phyloP scores from a whole-genome alignment of 2,797 vertebrate species.

The Semotilus atromaculatus region DNA sequence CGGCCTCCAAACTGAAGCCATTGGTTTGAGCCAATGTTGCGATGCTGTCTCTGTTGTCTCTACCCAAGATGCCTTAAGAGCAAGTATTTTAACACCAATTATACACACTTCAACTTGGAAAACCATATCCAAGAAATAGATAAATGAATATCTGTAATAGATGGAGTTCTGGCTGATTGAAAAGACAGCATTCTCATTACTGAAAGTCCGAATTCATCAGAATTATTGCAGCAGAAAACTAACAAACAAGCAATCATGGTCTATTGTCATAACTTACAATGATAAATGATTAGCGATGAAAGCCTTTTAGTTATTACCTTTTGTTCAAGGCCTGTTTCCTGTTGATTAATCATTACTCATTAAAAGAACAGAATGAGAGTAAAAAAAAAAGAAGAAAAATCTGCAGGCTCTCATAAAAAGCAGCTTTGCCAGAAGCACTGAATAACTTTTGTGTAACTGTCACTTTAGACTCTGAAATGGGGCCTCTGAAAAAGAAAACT shows the following conservation, averaged over 20 bases:
- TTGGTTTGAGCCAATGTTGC: background rate
- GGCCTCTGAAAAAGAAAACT: constrained; percentile 6
- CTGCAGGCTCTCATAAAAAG: constrained; percentile 23
- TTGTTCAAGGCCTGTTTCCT: constrained; percentile 28
- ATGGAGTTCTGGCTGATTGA: constrained; percentile 5
- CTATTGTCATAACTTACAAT: constrained; percentile 39
- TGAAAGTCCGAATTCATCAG: background rate
- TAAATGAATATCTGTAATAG: background rate
- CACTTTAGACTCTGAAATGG: constrained; percentile 13
- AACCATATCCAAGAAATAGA: background rate
- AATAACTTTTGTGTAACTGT: constrained; percentile 26
- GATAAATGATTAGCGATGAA: constrained; percentile 36
- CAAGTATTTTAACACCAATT: background rate
- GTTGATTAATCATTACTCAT: constrained; percentile 39
- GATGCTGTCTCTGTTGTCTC: background rate
- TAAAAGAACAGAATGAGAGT: constrained; percentile 2
- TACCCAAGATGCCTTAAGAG: background rate
- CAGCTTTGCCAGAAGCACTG: constrained; percentile 9
- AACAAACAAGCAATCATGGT: constrained; percentile 33
- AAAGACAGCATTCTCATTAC: background rate
- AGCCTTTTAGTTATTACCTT: constrained; percentile 21
- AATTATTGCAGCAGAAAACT: background rate
- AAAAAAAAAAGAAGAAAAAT: background rate
- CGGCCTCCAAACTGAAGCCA: background rate
- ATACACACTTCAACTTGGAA: background rate